These are phyloP conservation scores for Coryphaenoides rupestris DNA, from an alignment of 2,113 vertebrate species.

Conservation along the genomic window DNA sequence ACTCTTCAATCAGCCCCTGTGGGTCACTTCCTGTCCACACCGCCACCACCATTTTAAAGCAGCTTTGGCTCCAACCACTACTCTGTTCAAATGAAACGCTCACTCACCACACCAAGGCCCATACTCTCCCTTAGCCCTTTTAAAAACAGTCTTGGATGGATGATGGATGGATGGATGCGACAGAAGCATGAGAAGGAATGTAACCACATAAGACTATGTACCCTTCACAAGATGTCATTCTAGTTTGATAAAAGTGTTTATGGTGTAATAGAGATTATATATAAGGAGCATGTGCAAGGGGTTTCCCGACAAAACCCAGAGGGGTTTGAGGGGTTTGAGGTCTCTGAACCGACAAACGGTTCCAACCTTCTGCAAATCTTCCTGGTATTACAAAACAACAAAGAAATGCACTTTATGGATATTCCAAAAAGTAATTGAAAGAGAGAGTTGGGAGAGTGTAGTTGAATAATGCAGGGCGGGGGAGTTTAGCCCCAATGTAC, in stretches of 20 bases:
- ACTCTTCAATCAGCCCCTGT: constrained; percentile 35
- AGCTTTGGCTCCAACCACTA: too few relatives aligned
- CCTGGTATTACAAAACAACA: constrained; percentile 23
- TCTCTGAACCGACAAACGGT: constrained; percentile 9
- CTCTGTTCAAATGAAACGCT: background rate
- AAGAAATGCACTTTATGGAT: constrained; percentile 62
- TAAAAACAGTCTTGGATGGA: constrained; percentile 20
- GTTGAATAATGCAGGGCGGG: too few relatives aligned
- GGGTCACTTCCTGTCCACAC: constrained; percentile 10
- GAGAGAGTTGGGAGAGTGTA: background rate
- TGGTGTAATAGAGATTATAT: constrained; percentile 44
- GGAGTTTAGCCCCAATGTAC: too few relatives aligned
- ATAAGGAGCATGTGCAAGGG: constrained; percentile 27
- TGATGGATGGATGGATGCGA: constrained; percentile 44
- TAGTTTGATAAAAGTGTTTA: constrained; percentile 48
- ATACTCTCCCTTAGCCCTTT: constrained; percentile 9
- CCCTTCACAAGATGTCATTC: constrained; percentile 33
- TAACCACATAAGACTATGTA: constrained; percentile 44
- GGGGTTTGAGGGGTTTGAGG: background rate
- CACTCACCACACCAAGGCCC: background rate
- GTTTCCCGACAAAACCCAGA: constrained; percentile 30
- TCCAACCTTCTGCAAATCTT: constrained; percentile 43
- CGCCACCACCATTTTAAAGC: background rate
- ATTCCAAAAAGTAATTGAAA: constrained; percentile 37
- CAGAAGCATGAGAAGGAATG: constrained; percentile 52